These are phyloP conservation scores for Buphagus erythrorhynchus DNA, from an alignment of 2,797 vertebrate species.

Conservation along the genomic window DNA sequence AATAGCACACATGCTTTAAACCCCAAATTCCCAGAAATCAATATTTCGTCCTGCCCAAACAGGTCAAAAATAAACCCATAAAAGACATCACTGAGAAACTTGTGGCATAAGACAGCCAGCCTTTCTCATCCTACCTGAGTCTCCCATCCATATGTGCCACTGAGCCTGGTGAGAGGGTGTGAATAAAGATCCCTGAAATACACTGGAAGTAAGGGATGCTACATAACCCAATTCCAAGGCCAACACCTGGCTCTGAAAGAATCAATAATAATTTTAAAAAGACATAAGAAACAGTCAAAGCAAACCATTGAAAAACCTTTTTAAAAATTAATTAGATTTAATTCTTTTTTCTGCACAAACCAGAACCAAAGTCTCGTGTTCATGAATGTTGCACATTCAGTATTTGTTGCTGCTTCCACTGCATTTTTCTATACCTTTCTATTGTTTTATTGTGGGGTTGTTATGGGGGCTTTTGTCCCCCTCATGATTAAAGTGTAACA, in stretches of 20 bases:
- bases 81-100: neutral
- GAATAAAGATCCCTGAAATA: conserved; percentile 90
- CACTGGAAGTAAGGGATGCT: conserved; percentile 86
- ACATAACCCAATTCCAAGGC: conserved; percentile 92
- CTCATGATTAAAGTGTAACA: neutral
- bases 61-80: neutral
- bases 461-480: neutral
- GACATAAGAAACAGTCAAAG: neutral
- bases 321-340: neutral
- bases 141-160: conserved; percentile 93
- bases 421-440: neutral
- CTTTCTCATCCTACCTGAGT: conserved; percentile 80
- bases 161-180: conserved; percentile 92
- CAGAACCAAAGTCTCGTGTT: neutral
- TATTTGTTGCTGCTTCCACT: neutral
- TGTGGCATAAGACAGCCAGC: neutral
- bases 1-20: neutral
- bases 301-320: neutral
- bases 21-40: neutral
- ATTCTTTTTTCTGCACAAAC: neutral
- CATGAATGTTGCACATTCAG: neutral
- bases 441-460: neutral
- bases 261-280: neutral
- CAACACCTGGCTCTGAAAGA: conserved; percentile 88
- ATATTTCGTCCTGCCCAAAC: neutral